Conservation (phyloP, 2,797 vertebrate genomes). For the Fratercula arctica region DNA sequence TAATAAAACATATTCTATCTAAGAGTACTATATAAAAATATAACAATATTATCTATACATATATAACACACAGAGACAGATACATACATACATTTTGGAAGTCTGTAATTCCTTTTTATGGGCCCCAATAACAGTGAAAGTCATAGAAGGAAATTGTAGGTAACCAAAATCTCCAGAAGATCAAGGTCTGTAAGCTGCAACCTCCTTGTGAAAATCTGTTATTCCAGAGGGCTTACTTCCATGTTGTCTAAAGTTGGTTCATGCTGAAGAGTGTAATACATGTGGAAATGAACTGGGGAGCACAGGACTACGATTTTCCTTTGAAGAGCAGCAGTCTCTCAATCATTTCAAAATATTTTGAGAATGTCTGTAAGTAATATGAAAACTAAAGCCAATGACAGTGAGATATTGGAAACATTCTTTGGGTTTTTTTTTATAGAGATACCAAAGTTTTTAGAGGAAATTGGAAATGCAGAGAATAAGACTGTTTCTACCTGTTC, state of each 20-base stretch:
- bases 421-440: not conserved
- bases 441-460: not conserved
- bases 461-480: slow-evolving; percentile 1
- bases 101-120: not conserved
- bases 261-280: not conserved
- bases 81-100: not conserved
- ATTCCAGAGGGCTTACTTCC: not conserved
- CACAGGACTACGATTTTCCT: not conserved
- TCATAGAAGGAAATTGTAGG: slow-evolving; percentile 6
- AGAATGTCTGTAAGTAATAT: slow-evolving; percentile 10
- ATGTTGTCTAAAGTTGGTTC: not conserved
- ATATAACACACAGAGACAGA: not conserved
- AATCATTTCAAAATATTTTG: slow-evolving; percentile 12
- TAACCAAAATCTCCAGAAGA: not conserved
- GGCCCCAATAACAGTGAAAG: not conserved
- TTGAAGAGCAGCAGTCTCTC: not conserved
- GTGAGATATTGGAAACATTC: not conserved
- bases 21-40: too few species aligned
- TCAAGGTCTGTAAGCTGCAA: not conserved
- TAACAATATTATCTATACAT: not conserved
- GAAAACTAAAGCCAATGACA: not conserved
- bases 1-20: not conserved
- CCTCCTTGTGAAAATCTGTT: not conserved
- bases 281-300: not conserved
- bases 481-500: not conserved